These are phyloP conservation scores for Sciaenops ocellatus DNA, from an alignment of 2,797 vertebrate genomes.

Conservation along the genomic window DNA sequence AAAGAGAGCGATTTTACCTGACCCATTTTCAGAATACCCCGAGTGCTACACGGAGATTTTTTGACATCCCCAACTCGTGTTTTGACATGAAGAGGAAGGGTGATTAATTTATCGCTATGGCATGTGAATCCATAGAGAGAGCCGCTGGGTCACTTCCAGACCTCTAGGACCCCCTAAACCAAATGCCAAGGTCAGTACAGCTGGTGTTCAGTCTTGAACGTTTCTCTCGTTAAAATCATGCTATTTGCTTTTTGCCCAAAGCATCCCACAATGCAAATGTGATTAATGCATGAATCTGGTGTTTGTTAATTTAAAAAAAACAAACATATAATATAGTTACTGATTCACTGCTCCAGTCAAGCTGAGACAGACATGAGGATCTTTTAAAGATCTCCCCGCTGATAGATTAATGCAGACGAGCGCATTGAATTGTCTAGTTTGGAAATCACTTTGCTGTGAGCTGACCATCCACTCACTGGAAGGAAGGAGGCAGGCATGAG, in stretches of 20 bases:
- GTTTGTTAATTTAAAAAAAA: constrained; percentile 24
- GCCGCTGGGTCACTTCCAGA: constrained; percentile 32
- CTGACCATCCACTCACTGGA: constrained; percentile 54
- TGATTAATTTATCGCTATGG: constrained; percentile 59
- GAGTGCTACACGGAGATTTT: constrained; percentile 20
- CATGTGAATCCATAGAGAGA: constrained; percentile 46
- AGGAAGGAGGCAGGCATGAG: constrained; percentile 57
- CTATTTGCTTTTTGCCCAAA: neutral
- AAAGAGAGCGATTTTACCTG: constrained; percentile 70
- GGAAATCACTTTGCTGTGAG: constrained; percentile 59
- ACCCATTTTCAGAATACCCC: constrained; percentile 68
- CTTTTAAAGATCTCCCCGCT: constrained; percentile 30
- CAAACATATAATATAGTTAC: neutral
- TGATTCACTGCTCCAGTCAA: constrained; percentile 20
- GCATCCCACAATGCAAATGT: neutral
- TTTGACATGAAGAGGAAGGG: constrained; percentile 61
- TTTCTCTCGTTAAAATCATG: neutral
- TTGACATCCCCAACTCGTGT: constrained; percentile 38
- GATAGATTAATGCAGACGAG: constrained; percentile 57
- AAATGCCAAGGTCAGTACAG: constrained; percentile 12
- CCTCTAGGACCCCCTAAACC: constrained; percentile 8
- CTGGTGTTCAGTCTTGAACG: constrained; percentile 41
- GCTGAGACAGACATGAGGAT: constrained; percentile 44
- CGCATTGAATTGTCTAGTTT: constrained; percentile 53
- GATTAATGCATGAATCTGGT: constrained; percentile 5